Percentiles rank a stretch among this genome's conserved stretches.
Conservation (phyloP, 53 echinoderm and acorn worm genomes). For the Hippasteria phrygiana region DNA sequence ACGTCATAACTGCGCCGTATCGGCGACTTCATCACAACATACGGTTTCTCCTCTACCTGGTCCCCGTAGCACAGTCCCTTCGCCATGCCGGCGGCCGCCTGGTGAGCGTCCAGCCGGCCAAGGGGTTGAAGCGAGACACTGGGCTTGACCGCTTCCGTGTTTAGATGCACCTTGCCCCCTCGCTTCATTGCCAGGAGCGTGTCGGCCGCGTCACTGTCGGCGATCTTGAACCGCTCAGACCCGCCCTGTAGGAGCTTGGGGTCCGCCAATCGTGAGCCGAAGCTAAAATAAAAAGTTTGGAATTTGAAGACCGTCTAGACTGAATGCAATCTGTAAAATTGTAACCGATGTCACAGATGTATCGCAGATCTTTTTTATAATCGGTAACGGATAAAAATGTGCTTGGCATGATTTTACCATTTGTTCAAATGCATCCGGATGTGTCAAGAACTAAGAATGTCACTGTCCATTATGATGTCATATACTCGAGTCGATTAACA, state of each 20-base stretch:
- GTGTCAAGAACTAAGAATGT: no score
- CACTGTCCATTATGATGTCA: no score
- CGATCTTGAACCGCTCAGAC: conserved; percentile 7
- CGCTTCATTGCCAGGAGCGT: conserved; percentile 69
- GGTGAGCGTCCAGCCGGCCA: no score
- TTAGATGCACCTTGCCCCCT: not conserved
- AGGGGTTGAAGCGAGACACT: not conserved
- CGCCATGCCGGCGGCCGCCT: no score
- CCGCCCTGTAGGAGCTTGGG: conserved; percentile 5
- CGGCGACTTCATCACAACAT: not conserved
- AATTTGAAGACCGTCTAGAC: no score
- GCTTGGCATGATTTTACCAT: no score
- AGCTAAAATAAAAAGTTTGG: not conserved
- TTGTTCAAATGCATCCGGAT: no score
- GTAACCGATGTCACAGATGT: no score
- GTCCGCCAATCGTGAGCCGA: conserved; percentile 13
- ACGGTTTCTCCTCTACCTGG: not conserved
- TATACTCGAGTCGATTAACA: no score
- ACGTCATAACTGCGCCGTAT: not conserved
- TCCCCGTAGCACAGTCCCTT: not conserved
- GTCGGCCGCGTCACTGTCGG: conserved; percentile 66
- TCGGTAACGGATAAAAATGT: no score
- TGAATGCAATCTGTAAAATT: not conserved
- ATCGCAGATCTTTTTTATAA: no score
- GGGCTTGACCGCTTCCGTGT: not conserved